Evolutionary conservation across 2,113 vertebrate species (phyloP).

Genomic region (Emydura subglobosa): DNA sequence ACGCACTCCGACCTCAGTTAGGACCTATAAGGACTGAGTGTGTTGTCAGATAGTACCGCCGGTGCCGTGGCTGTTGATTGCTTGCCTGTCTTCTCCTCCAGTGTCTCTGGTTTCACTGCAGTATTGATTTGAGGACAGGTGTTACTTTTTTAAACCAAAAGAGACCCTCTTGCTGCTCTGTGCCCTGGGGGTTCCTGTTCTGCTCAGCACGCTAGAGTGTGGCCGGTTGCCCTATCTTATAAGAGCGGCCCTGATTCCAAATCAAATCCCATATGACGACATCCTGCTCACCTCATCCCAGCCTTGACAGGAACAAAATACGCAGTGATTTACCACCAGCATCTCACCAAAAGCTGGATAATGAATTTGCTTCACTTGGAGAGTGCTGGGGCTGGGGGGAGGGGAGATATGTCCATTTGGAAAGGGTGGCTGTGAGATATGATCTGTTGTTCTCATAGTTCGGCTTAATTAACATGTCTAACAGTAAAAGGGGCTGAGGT

Average conservation of each 20-base stretch:
- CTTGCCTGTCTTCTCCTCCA: not conserved
- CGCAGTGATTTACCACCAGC: not conserved
- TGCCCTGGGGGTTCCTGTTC: not conserved
- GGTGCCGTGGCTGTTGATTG: not conserved
- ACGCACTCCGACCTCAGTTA: not conserved
- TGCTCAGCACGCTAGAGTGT: accelerated
- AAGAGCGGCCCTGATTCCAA: not conserved
- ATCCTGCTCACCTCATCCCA: not conserved
- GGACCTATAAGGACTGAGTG: not conserved
- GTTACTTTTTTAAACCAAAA: accelerated
- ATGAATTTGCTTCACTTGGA: not conserved
- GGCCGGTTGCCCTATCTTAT: not conserved
- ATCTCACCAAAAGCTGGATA: not conserved
- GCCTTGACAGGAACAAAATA: not conserved
- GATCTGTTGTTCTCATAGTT: not conserved
- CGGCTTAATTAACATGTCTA: not conserved
- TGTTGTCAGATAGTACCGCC: not conserved
- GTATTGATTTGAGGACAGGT: not conserved
- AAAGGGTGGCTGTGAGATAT: accelerated
- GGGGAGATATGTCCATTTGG: not conserved
- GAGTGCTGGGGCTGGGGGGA: not conserved
- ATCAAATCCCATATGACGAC: accelerated
- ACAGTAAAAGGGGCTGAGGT: not conserved
- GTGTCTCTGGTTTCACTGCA: not conserved
- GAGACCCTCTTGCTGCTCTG: not conserved